phyloP scores from a whole-genome alignment of 1,140 invertebrate species.

The Andricus grossulariae region DNA sequence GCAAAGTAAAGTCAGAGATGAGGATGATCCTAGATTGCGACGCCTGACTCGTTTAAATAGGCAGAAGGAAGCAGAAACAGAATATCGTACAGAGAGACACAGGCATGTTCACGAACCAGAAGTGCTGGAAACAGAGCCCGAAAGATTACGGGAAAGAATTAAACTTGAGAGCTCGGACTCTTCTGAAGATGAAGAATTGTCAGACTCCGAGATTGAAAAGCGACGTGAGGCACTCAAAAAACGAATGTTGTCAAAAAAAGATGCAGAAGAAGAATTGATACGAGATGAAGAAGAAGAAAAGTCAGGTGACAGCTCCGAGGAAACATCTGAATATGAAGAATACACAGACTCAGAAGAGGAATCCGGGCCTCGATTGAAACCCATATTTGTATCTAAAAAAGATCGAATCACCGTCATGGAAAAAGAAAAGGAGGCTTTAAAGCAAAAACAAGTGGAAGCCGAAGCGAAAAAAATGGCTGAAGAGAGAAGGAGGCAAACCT shows the following conservation, averaged over 20 bases:
- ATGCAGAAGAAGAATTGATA: constrained; percentile 79
- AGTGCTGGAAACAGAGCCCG: constrained; percentile 80
- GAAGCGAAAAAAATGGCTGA: constrained; percentile 81
- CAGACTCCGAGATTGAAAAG: constrained; percentile 89
- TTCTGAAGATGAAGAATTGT: constrained; percentile 84
- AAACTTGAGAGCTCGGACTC: constrained; percentile 75
- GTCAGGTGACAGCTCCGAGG: constrained; percentile 86
- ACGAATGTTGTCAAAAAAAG: constrained; percentile 82
- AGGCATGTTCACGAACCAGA: constrained; percentile 84
- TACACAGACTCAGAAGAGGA: constrained; percentile 94
- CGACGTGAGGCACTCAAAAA: constrained; percentile 83
- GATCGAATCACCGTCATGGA: constrained; percentile 97
- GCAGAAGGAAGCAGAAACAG: constrained; percentile 78
- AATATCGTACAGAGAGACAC: constrained; percentile 76
- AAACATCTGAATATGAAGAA: constrained; percentile 89
- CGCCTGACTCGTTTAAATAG: constrained; percentile 78
- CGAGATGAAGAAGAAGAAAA: constrained; percentile 86
- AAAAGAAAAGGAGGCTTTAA: constrained; percentile 90
- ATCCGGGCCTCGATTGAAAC: constrained; percentile 92
- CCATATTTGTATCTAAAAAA: constrained; percentile 96
- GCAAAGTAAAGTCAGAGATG: constrained; percentile 68
- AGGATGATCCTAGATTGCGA: constrained; percentile 87
- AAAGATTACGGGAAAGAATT: constrained; percentile 62
- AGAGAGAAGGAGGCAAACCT: constrained; percentile 84
- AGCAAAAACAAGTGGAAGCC: constrained; percentile 85